These are phyloP conservation scores for Larimichthys polyactis DNA, from an alignment of 2,113 vertebrate genomes.

Conservation along the genomic window DNA sequence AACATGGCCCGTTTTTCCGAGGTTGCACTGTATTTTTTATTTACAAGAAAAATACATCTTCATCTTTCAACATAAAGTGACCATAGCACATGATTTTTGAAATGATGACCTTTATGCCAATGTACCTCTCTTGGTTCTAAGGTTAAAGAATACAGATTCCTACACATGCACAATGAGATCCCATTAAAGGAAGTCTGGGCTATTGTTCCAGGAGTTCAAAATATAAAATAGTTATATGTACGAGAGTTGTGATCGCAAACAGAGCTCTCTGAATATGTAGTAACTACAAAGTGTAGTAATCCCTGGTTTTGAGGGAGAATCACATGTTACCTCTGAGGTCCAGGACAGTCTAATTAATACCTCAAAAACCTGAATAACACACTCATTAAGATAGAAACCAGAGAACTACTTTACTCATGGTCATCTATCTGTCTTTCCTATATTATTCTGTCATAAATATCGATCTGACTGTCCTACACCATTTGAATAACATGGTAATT, in stretches of 20 bases:
- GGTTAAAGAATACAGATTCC: conserved; percentile 47
- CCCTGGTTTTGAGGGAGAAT: conserved; percentile 34
- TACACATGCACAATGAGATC: conserved; percentile 49
- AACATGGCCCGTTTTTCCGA: not conserved
- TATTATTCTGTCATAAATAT: conserved; percentile 2
- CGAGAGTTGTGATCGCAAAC: conserved; percentile 19
- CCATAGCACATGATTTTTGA: conserved; percentile 39
- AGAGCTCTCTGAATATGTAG: not conserved
- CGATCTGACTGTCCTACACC: not conserved
- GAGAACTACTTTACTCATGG: not conserved
- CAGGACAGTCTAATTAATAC: not conserved
- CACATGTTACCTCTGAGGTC: conserved; percentile 17
- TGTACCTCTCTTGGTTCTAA: conserved; percentile 31
- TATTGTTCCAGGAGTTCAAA: conserved; percentile 34
- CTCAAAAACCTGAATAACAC: not conserved
- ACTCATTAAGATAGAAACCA: not conserved
- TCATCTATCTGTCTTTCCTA: not conserved
- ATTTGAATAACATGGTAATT: not conserved
- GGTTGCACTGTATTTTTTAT: conserved; percentile 70
- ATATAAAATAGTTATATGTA: conserved; percentile 30
- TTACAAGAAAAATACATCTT: conserved; percentile 80
- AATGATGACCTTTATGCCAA: conserved; percentile 37
- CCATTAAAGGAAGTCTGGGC: conserved; percentile 4
- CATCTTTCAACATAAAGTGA: conserved; percentile 65
- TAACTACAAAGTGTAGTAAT: conserved; percentile 21